A percentile compares a stretch with the other conserved stretches of the same genome.
Conservation (phyloP, 2,113 vertebrate species). For the Chunga burmeisteri region DNA sequence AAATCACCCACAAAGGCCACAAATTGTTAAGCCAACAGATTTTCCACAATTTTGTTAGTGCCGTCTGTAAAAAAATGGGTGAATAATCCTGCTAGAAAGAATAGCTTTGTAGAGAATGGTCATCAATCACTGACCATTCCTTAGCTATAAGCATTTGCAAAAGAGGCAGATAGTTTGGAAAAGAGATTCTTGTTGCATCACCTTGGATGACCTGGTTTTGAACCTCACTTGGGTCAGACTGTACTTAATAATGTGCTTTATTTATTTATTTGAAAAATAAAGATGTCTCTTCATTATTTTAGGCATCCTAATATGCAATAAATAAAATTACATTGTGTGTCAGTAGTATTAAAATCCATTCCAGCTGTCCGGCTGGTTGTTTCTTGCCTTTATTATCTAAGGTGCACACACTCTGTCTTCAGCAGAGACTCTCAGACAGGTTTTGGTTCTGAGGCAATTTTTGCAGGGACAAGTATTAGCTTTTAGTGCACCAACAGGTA, state of each 20-base stretch:
- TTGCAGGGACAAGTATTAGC: background rate
- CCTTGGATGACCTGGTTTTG: background rate
- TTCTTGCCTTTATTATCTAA: background rate
- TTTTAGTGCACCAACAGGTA: background rate
- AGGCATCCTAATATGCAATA: background rate
- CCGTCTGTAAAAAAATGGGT: background rate
- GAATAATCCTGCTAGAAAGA: background rate
- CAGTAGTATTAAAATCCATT: background rate
- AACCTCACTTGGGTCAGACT: background rate
- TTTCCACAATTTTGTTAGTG: background rate
- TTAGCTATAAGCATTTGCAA: background rate
- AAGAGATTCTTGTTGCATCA: background rate
- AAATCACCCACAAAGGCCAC: background rate
- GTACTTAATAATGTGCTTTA: background rate
- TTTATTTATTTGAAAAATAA: background rate
- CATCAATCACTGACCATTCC: background rate
- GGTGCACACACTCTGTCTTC: background rate
- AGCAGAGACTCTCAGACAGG: background rate
- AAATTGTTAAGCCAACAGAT: background rate
- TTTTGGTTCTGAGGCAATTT: background rate
- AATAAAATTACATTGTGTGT: background rate
- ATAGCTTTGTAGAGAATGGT: background rate
- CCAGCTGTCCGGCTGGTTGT: background rate
- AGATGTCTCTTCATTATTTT: background rate
- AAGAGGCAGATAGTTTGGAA: background rate